Conservation (phyloP, 1,140 invertebrate species). For the Nasonia longicornis region DNA sequence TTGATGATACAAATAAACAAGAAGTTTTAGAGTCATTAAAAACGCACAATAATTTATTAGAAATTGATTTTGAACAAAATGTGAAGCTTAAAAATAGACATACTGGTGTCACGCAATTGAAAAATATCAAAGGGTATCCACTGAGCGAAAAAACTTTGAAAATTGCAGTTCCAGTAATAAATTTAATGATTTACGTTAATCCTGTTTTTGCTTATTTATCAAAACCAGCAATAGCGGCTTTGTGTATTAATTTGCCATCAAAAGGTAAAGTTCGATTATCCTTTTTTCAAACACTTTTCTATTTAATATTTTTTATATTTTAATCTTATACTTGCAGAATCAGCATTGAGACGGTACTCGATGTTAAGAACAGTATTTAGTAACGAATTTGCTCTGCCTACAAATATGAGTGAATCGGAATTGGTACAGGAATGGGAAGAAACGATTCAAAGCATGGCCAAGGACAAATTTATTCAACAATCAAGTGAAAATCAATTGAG, state of each 20-base stretch:
- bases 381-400: constrained; percentile 71
- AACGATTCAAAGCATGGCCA: constrained; percentile 63
- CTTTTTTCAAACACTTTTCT: constrained; percentile 42
- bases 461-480: constrained; percentile 62
- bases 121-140: constrained; percentile 72
- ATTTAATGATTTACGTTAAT: constrained; percentile 81
- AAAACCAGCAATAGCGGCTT: constrained; percentile 72
- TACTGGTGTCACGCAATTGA: constrained; percentile 49
- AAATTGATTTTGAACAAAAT: constrained; percentile 54
- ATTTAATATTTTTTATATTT: constrained; percentile 42
- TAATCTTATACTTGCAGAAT: constrained; percentile 58
- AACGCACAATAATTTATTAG: constrained; percentile 61
- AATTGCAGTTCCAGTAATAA: constrained; percentile 76
- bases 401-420: constrained; percentile 56
- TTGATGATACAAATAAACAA: constrained; percentile 61
- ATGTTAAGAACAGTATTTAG: constrained; percentile 70
- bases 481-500: constrained; percentile 44
- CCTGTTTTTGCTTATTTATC: constrained; percentile 77
- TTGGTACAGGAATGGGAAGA: constrained; percentile 70
- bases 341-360: constrained; percentile 64
- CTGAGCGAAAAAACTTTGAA: constrained; percentile 75
- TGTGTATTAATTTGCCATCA: constrained; percentile 61
- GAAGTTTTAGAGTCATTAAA: constrained; percentile 61
- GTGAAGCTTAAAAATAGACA: constrained; percentile 60
- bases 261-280: constrained; percentile 55